Base-by-base conservation (phyloP, 1,140 invertebrate genomes). In the Dinothrombium tinctorium region DNA sequence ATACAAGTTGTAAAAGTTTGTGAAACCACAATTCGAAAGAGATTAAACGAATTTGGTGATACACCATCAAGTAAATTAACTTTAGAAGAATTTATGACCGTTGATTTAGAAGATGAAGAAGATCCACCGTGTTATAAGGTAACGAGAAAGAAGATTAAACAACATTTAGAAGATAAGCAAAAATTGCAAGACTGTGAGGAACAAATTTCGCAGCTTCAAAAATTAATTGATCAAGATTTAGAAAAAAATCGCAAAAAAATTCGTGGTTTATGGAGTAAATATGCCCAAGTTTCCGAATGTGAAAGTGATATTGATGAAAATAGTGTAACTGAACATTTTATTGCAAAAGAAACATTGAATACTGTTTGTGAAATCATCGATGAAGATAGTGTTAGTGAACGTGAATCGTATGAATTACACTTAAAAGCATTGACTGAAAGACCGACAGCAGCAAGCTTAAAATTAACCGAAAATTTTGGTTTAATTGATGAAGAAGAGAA, bases 1-100 rank as follows among this genome's bases (percentile, higher is more conserved):
- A 77, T 96, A 2, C 76, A 80, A 58, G 82, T 96, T 45, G 89
- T 92, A 0, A 87, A 90, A 63, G 83, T 95, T 12, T 86, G 92
- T 53, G 82, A 90, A 59, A 75, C 79, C 0, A 95, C 89, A 0
- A 59, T 95, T 12, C 67, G 80, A 32, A 92, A 92, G 66, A 71
- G 78, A 41, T 62, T 99, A 11, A 68, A 79, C 12, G 92, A 99
- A 61, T 99, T 98, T 60, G 80, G 83, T 1, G 82, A 86, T 33
- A 96, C 90, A 1, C 83, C 87, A 0, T 86, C 82, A 1, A 77
- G 77, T 53, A 64, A 65, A 38, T 60, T 98, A 19, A 94, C 89
- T 0, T 62, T 94, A 6, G 86, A 96, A 47, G 87, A 99, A 62
- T 99, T 99, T 55, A 82, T 92, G 73, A 79, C 72, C 1, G 80